Evolutionary conservation across 1,140 invertebrate species (phyloP), one percentile per base, ranked within the genome.

Genomic region (Trissolcus basalis): DNA sequence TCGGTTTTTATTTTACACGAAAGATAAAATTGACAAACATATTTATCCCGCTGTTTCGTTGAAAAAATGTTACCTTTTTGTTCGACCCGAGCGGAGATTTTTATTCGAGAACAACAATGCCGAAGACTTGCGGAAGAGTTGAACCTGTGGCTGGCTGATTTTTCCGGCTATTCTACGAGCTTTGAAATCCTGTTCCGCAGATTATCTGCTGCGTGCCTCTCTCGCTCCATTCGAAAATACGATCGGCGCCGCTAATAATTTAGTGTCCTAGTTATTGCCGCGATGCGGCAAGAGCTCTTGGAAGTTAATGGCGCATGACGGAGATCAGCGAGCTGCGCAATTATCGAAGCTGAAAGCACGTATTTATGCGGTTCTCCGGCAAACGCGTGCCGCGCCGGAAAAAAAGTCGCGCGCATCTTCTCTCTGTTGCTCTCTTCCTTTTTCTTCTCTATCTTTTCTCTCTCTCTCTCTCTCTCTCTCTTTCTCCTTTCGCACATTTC

Each of bases 271-370:
- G 15, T 47, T 32, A 45, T 10, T 51, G 33, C 45, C 27, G 59
- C 45, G 55, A 47, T 32, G 55, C 58, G 64, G 59, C 43, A 48
- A 63, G 67, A 71, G 36, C 39, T 54, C 74, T 67, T 48, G 47
- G 58, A 56, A 49, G 60, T 48, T 69, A 78, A 73, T 78, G 64
- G 75, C 58, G 68, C 68, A 64, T 72, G 64, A 58, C 69, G 65
- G 49, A 73, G 59, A 72, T 72, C 64, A 60, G 69, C 59, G 55
- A 72, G 59, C 54, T 63, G 68, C 59, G 69, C 59, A 73, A 77
- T 77, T 77, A 77, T 77, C 61, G 67, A 76, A 58, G 59, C 69
- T 54, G 59, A 78, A 78, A 78, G 75, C 75, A 65, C 76, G 65
- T 73, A 73, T 73, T 78, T 70, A 73, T 73, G 60, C 70, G 70